Percentiles rank a stretch among this genome's conserved stretches.
Conservation (phyloP, 2,113 vertebrate species). For the Motacilla tschutschensis region DNA sequence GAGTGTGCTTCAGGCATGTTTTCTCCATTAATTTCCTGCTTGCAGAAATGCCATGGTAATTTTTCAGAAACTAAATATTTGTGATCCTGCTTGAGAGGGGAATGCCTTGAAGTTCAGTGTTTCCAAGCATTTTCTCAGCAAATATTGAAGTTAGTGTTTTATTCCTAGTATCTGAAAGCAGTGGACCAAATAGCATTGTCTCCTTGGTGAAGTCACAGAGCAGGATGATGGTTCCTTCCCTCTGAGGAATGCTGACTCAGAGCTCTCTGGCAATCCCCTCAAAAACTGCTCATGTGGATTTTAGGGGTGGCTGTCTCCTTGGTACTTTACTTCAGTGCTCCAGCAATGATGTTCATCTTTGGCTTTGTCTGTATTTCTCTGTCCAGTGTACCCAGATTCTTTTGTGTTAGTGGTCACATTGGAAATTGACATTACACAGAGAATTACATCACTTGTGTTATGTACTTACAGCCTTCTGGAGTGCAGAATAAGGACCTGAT, state of each 20-base stretch:
- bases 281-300: background rate
- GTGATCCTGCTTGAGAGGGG: background rate
- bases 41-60: background rate
- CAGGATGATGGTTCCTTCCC: background rate
- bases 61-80: background rate
- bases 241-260: background rate
- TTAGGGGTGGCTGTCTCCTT: background rate
- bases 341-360: background rate
- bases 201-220: background rate
- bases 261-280: background rate
- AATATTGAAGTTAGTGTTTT: background rate
- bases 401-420: background rate
- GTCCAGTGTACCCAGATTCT: background rate
- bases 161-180: background rate
- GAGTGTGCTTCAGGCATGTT: background rate
- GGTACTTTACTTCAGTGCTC: background rate
- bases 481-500: background rate
- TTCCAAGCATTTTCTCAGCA: background rate
- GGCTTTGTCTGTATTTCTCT: background rate
- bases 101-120: background rate
- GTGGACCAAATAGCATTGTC: background rate
- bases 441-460: background rate
- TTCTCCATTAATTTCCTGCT: background rate
- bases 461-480: background rate
- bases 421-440: background rate